Conservation (phyloP, 2,888 invertebrate species). For the Synergus umbraculus region DNA sequence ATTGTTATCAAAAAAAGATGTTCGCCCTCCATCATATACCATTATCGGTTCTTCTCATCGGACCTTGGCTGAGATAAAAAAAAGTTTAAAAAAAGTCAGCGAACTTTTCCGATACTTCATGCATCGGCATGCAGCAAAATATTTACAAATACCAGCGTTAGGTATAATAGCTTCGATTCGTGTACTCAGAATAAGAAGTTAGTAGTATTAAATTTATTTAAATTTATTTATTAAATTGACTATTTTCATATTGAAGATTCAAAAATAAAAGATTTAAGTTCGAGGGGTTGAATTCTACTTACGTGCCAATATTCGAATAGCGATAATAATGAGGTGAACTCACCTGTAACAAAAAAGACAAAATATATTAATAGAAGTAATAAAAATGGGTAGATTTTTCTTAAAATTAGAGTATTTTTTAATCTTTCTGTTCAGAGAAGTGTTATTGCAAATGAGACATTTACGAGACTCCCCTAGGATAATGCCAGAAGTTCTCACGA, state of each 20-base stretch:
- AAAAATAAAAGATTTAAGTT: too few species aligned
- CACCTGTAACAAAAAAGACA: background rate
- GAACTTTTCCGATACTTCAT: slow-evolving; percentile 42
- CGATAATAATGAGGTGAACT: background rate
- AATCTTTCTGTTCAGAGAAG: background rate
- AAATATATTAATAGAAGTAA: background rate
- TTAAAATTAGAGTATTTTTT: background rate
- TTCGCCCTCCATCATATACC: background rate
- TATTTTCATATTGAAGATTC: too few species aligned
- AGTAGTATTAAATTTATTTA: background rate
- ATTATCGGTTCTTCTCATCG: slow-evolving; percentile 26
- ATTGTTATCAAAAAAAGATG: slow-evolving; percentile 16
- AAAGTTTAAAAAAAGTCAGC: background rate
- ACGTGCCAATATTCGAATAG: background rate
- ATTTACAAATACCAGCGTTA: background rate
- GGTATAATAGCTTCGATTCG: background rate
- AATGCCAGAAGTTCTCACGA: background rate
- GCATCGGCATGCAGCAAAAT: background rate
- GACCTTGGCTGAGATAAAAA: slow-evolving; percentile 27
- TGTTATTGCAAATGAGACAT: background rate
- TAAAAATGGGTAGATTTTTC: background rate
- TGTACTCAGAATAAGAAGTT: background rate
- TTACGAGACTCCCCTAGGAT: background rate
- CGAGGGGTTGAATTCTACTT: background rate
- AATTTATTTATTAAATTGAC: too few species aligned